These are phyloP conservation scores for Sebastiscus albofasciatus DNA, from an alignment of 2,797 vertebrate species.

Conservation along the genomic window DNA sequence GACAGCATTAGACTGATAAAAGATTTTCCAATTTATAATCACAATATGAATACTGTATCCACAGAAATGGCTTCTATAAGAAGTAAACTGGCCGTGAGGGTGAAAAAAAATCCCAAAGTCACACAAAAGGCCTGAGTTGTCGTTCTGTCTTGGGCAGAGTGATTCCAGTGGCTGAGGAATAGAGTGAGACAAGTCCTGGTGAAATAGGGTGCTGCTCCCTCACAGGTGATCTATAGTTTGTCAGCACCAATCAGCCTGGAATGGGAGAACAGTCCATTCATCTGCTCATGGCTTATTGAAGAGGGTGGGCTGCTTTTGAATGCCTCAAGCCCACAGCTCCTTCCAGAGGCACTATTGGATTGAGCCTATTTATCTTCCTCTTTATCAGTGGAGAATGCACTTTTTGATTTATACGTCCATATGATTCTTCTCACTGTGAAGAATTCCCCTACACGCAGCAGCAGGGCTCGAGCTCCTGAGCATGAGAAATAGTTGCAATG, in stretches of 20 bases:
- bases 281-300: conserved; percentile 81
- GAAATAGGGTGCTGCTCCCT: conserved; percentile 76
- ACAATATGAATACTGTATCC: not conserved
- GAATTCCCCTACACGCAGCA: conserved; percentile 46
- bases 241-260: conserved; percentile 79
- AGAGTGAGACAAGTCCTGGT: conserved; percentile 70
- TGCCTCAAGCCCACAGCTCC: conserved; percentile 70
- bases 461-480: conserved; percentile 27
- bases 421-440: conserved; percentile 69
- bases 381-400: conserved; percentile 80
- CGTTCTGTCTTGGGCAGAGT: conserved; percentile 54
- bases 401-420: conserved; percentile 79
- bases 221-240: conserved; percentile 83
- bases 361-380: conserved; percentile 79
- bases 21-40: not conserved
- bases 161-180: conserved; percentile 65
- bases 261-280: conserved; percentile 78
- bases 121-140: conserved; percentile 57
- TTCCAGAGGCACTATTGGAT: conserved; percentile 74
- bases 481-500: conserved; percentile 59
- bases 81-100: conserved; percentile 18
- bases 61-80: conserved; percentile 21
- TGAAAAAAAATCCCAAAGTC: conserved; percentile 19
- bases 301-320: conserved; percentile 78
- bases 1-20: too few relatives aligned